A percentile compares a stretch with the other conserved stretches of the same genome.
Evolutionary conservation across 2,888 invertebrate genomes (phyloP).

Genomic region (Venustoraphidia nigricollis): DNA sequence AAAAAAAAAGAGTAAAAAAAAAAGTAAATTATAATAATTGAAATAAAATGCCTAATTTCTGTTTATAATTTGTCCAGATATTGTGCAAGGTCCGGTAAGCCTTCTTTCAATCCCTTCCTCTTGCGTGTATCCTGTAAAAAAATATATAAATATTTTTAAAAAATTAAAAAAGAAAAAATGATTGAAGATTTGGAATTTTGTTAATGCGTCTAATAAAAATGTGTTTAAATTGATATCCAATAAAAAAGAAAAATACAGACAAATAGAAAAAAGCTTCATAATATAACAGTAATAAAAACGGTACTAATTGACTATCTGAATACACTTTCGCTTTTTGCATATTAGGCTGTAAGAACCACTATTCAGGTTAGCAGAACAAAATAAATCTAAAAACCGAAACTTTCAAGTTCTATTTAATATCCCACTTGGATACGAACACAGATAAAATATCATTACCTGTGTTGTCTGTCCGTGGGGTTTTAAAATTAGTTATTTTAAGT

Average conservation of each 20-base stretch:
- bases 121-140: conserved; percentile 77
- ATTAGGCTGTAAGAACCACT: conserved; percentile 27
- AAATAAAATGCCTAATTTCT: conserved; percentile 3
- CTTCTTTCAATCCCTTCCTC: conserved; percentile 98
- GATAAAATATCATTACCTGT: conserved; percentile 13
- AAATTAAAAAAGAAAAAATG: conserved; percentile 5
- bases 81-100: conserved; percentile 85
- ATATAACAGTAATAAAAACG: too few relatives aligned
- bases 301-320: too few relatives aligned
- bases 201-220: neutral
- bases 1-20: conserved; percentile 7
- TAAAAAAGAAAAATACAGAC: conserved; percentile 1
- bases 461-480: conserved; percentile 23
- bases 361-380: conserved; percentile 27
- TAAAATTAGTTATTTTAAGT: too few relatives aligned
- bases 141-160: conserved; percentile 4
- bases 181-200: conserved; percentile 1
- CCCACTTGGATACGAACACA: conserved; percentile 27
- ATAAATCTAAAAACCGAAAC: conserved; percentile 26
- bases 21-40: too few relatives aligned
- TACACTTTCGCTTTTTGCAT: neutral
- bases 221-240: neutral
- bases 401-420: conserved; percentile 26
- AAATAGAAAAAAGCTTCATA: neutral
- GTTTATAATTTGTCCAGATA: conserved; percentile 98